Percentiles rank a stretch among this genome's conserved stretches.
Evolutionary conservation across 2,888 invertebrate genomes (phyloP).

Genomic region (Argyresthia goedartella): DNA sequence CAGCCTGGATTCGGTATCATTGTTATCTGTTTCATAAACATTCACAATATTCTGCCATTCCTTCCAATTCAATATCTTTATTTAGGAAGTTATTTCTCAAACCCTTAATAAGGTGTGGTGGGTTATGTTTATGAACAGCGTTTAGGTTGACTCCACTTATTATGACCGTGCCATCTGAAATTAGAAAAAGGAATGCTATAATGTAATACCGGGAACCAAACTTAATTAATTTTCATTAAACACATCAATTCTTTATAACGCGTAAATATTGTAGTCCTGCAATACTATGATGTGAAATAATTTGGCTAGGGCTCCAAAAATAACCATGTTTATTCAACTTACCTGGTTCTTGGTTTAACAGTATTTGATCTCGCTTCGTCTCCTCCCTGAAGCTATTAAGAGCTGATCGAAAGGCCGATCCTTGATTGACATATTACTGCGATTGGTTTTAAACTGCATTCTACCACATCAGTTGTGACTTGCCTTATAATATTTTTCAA

Average conservation of each 20-base stretch:
- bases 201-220: too few species aligned
- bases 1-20: not conserved
- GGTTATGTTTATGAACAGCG: not conserved
- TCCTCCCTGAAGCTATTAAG: conserved; percentile 7
- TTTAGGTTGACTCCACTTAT: not conserved
- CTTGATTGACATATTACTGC: not conserved
- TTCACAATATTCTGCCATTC: conserved; percentile 1
- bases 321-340: too few species aligned
- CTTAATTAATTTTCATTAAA: too few species aligned
- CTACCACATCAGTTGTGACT: not conserved
- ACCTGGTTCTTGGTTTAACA: not conserved
- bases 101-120: conserved; percentile 5
- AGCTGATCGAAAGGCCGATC: conserved; percentile 9
- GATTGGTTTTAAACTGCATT: not conserved
- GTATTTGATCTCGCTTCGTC: not conserved
- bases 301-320: too few species aligned
- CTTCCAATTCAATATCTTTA: conserved; percentile 1
- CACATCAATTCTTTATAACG: too few species aligned
- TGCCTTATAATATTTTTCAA: not conserved
- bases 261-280: too few species aligned
- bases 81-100: not conserved
- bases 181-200: not conserved
- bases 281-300: too few species aligned
- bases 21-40: conserved; percentile 1
- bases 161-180: not conserved